phyloP scores from a whole-genome alignment of 2,113 vertebrate species.

The Raja brachyura region DNA sequence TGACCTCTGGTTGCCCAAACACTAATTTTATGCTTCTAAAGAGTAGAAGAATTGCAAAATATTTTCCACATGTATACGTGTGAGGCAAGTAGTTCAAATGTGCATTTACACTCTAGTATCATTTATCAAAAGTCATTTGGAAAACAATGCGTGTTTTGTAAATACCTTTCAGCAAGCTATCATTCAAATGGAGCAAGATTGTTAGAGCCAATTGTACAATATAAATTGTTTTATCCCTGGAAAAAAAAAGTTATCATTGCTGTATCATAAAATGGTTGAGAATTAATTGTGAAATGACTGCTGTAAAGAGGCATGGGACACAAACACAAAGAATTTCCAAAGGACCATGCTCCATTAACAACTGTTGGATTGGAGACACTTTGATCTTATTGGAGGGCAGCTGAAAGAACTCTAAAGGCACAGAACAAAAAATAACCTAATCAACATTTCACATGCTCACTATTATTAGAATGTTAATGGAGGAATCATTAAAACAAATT shows the following conservation, averaged over 20 bases:
- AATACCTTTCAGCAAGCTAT: not conserved
- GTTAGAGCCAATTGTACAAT: not conserved
- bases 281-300: slow-evolving; percentile 20
- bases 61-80: slow-evolving; percentile 31
- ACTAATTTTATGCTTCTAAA: not conserved
- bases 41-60: slow-evolving; percentile 13
- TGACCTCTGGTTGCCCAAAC: slow-evolving; percentile 17
- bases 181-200: not conserved
- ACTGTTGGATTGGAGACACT: slow-evolving; percentile 55
- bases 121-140: slow-evolving; percentile 34
- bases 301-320: not conserved
- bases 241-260: not conserved
- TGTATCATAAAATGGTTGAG: slow-evolving; percentile 27
- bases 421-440: slow-evolving; percentile 55
- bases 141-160: slow-evolving; percentile 22
- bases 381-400: slow-evolving; percentile 62
- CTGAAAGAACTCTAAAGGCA: slow-evolving; percentile 45
- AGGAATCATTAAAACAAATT: slow-evolving; percentile 71
- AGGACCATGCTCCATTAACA: slow-evolving; percentile 54
- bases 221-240: slow-evolving; percentile 3
- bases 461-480: slow-evolving; percentile 63
- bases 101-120: not conserved
- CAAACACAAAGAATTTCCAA: slow-evolving; percentile 33
- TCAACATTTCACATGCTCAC: slow-evolving; percentile 66
- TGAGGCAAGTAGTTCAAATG: slow-evolving; percentile 18